Conservation (phyloP, 1,140 invertebrate species). For the Pogonomyrmex barbatus region DNA sequence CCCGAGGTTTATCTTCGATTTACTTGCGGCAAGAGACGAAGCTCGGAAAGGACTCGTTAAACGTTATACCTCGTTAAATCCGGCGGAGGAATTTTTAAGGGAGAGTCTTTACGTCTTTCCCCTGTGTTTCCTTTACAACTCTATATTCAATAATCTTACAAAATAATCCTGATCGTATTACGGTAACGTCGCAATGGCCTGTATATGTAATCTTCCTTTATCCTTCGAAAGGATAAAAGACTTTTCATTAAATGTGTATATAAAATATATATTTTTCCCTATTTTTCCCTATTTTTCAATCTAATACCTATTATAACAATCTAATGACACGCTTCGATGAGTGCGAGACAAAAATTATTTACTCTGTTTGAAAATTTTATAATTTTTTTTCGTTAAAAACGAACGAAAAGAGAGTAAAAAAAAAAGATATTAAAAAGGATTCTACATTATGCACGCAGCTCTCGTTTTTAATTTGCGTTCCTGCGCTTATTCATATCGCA, state of each 20-base stretch:
- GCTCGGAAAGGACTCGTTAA: constrained; percentile 64
- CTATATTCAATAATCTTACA: background rate
- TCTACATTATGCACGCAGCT: background rate
- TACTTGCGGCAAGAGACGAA: constrained; percentile 73
- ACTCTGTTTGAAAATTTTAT: background rate
- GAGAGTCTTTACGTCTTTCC: background rate
- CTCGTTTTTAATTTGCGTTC: background rate
- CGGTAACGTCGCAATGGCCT: background rate
- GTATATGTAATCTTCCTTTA: background rate
- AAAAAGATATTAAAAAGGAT: background rate
- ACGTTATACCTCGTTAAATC: constrained; percentile 61
- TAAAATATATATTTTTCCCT: background rate
- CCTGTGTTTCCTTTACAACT: background rate
- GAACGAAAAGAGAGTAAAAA: background rate
- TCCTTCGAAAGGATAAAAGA: background rate
- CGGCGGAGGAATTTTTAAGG: constrained; percentile 49
- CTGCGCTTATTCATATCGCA: background rate
- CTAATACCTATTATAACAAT: background rate
- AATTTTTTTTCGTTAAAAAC: background rate
- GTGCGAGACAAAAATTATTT: background rate
- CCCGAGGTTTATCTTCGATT: constrained; percentile 81
- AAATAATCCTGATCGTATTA: constrained; percentile 31
- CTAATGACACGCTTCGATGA: background rate
- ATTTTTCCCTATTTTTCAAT: no score
- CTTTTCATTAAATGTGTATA: background rate